Conservation (phyloP, 2,113 vertebrate genomes). For the Oncorhynchus mykiss region DNA sequence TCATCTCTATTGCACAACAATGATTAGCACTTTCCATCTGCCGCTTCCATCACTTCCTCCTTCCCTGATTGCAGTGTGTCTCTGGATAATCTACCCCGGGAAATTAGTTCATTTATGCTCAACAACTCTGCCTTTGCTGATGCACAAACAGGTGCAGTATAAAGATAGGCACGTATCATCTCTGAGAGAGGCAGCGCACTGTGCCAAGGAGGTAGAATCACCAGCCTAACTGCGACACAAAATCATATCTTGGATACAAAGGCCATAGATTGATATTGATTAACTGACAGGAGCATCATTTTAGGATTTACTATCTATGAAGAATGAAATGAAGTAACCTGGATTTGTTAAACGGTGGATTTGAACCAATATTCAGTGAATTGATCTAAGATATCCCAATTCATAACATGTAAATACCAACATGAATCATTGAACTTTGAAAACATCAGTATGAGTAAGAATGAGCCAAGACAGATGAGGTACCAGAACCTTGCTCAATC, state of each 20-base stretch:
- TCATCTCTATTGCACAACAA: constrained; percentile 81
- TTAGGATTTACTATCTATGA: no score
- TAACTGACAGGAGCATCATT: no score
- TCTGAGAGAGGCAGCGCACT: constrained; percentile 22
- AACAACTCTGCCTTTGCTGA: constrained; percentile 57
- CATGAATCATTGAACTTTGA: no score
- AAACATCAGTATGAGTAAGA: no score
- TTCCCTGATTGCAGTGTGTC: constrained; percentile 76
- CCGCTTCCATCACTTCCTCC: constrained; percentile 60
- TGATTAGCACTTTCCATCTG: constrained; percentile 80
- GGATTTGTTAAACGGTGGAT: no score
- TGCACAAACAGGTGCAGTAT: constrained; percentile 69
- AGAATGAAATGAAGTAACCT: no score
- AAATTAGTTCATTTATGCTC: constrained; percentile 78
- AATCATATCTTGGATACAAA: constrained; percentile 19
- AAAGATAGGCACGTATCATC: constrained; percentile 9
- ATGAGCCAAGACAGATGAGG: no score
- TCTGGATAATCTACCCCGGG: constrained; percentile 67
- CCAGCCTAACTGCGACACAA: background rate
- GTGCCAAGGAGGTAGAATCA: no score
- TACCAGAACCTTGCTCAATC: constrained; percentile 12
- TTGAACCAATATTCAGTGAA: no score
- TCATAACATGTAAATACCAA: no score
- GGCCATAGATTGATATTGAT: constrained; percentile 35
- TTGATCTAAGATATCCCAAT: no score